Evolutionary conservation across 2,888 invertebrate genomes (phyloP).

Genomic region (Phytoseiulus persimilis): DNA sequence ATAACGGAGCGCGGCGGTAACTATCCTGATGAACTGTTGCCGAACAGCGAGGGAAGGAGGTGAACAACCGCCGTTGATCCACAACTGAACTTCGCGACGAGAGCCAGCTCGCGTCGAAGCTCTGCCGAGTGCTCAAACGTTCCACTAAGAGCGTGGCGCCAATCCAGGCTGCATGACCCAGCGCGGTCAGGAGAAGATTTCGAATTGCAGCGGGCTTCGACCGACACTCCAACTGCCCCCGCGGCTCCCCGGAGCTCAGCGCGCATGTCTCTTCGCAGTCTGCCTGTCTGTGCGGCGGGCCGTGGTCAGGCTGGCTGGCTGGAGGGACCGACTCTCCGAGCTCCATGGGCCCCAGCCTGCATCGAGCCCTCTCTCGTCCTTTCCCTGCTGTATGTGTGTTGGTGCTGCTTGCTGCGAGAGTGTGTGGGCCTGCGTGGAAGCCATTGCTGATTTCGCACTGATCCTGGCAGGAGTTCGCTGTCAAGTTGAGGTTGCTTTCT

Average conservation of each 20-base stretch:
- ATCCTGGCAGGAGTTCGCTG: neutral
- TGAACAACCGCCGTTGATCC: too few relatives aligned
- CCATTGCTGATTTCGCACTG: slow-evolving; percentile 5
- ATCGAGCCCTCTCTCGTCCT: neutral
- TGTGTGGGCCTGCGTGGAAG: slow-evolving; percentile 5
- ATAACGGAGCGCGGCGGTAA: neutral
- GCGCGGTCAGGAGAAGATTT: neutral
- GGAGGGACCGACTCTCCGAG: neutral
- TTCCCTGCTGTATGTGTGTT: neutral
- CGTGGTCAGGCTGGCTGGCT: neutral
- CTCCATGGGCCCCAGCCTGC: neutral
- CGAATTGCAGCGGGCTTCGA: neutral
- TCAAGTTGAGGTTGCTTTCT: slow-evolving; percentile 5
- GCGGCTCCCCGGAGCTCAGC: neutral
- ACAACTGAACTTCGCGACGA: neutral
- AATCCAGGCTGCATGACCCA: neutral
- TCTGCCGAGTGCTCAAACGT: neutral
- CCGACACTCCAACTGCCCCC: neutral
- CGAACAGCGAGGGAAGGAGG: too few relatives aligned
- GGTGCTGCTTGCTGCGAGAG: neutral
- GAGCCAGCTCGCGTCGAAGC: neutral
- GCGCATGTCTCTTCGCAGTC: slow-evolving; percentile 5
- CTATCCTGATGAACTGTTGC: neutral
- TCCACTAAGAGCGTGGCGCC: neutral
- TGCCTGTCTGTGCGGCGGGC: neutral